Percentiles rank a stretch among this genome's conserved stretches.
phyloP scores from a whole-genome alignment of 2,113 vertebrate genomes.

The Myiopsitta monachus region DNA sequence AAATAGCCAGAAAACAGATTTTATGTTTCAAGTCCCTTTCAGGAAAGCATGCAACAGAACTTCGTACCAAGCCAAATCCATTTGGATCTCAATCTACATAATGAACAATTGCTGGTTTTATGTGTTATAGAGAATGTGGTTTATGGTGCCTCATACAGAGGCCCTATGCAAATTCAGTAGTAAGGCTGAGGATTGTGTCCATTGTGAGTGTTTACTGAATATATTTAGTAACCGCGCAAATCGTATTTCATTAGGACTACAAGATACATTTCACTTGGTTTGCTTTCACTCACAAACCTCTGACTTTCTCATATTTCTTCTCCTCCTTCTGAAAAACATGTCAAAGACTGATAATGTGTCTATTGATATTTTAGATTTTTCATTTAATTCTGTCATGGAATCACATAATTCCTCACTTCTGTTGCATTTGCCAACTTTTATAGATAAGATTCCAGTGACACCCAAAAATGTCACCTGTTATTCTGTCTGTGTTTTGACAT shows the following conservation, averaged over 20 bases:
- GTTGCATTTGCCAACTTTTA: neutral
- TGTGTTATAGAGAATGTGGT: neutral
- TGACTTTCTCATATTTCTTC: neutral
- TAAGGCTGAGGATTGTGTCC: neutral
- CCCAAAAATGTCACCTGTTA: neutral
- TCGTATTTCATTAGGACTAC: neutral
- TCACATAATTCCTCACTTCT: neutral
- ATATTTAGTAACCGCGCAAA: neutral
- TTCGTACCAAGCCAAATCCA: neutral
- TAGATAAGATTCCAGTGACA: neutral
- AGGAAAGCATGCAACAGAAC: neutral
- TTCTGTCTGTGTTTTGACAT: neutral
- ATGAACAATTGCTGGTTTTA: neutral
- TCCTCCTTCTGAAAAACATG: neutral
- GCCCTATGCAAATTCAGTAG: neutral
- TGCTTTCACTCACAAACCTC: neutral
- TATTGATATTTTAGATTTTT: neutral
- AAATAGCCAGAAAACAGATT: neutral
- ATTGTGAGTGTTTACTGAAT: neutral
- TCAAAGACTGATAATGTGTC: neutral
- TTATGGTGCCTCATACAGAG: neutral
- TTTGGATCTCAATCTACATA: neutral
- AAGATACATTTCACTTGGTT: neutral
- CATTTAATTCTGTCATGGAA: neutral
- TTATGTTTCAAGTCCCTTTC: neutral